Evolutionary conservation across 1,140 invertebrate genomes (phyloP), one percentile per base, ranked within the genome.

Genomic region (Sycophaga agraensis): DNA sequence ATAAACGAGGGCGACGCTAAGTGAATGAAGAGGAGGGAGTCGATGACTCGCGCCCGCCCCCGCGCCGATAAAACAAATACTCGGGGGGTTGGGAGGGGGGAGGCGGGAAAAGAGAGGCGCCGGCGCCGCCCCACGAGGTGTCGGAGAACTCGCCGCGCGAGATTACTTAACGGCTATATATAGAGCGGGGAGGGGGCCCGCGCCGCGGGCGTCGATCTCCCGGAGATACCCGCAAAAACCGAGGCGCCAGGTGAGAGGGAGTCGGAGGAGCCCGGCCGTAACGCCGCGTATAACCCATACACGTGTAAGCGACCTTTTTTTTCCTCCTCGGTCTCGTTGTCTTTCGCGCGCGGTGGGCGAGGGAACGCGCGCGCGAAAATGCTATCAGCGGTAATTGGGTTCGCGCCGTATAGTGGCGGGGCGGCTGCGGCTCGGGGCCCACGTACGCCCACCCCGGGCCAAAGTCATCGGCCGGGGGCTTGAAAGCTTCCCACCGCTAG

Each of bases 301-400:
- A n/a, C 28, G 28, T 31, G 28, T 31, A 6, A 4, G 4, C 11
- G 28, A 6, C 9, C 16, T 42, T 37, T 21, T 45, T 8, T n/a
- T 54, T 42, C 8, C 21, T 26, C 43, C 11, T 46, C 22, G 16
- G 4, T 34, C 26, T 34, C 46, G 16, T 34, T 34, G 5, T 26
- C 45, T 7, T 40, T 24, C 7, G 11, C n/a, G 4, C 28, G 28
- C 28, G 11, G 4, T 6, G 7, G 16, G 17, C 26, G 11, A 16
- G 21, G 51, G 55, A 62, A 56, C 40, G 54, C 31, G 40, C 48
- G 48, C 31, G 48, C 48, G 48, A 63, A 63, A 63, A 63, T 58
- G 39, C 61, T 16, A 63, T 63, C 40, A 53, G 39, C 14, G 34
- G 31, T 63, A 63, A 63, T 63, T 63, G 61, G 54, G 49, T 63